These are phyloP conservation scores for Xestia ashworthii DNA, from an alignment of 2,888 invertebrate genomes.

Conservation along the genomic window DNA sequence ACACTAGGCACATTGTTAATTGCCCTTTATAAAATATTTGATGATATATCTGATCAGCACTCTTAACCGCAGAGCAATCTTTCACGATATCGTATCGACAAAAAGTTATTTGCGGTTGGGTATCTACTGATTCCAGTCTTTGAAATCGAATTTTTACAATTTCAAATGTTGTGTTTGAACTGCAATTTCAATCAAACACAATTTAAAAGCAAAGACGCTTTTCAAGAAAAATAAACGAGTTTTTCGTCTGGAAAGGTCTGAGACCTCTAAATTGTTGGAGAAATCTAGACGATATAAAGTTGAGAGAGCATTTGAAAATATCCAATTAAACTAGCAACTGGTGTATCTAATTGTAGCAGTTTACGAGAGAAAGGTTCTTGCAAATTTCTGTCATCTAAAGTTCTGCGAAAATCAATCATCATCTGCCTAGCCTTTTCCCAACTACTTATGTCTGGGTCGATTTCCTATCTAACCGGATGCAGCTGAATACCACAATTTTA, in stretches of 20 bases:
- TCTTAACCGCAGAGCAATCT: neutral
- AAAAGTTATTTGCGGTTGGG: neutral
- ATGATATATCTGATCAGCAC: too few species aligned
- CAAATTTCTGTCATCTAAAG: neutral
- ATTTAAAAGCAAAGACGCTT: neutral
- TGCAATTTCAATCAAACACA: neutral
- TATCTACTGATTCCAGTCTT: neutral
- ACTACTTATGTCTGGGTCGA: neutral
- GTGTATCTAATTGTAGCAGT: neutral
- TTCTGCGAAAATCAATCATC: neutral
- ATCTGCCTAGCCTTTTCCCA: neutral
- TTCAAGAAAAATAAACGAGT: neutral
- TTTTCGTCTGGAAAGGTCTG: neutral
- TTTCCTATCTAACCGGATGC: neutral
- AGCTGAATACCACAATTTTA: too few species aligned
- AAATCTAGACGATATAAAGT: neutral
- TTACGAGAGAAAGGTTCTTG: neutral
- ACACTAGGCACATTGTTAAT: too few species aligned
- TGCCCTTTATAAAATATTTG: too few species aligned
- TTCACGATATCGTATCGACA: neutral
- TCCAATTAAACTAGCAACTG: neutral
- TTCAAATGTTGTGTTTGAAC: neutral
- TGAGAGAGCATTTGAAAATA: neutral
- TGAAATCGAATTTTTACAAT: neutral
- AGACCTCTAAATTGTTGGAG: too few species aligned